Conservation (phyloP, 2,797 vertebrate species). For the Luscinia luscinia region DNA sequence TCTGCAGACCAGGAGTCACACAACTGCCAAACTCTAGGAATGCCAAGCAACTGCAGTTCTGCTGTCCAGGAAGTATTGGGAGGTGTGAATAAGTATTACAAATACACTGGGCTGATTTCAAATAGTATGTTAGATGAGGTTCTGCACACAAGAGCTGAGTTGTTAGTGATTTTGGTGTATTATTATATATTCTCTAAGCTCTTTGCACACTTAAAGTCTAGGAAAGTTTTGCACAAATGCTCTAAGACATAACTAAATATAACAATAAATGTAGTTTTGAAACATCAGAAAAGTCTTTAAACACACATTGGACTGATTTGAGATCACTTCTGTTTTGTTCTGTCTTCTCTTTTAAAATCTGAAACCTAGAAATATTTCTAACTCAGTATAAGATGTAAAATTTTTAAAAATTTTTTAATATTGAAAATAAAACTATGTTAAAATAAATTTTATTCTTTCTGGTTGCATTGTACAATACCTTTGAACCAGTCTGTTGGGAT, state of each 20-base stretch:
- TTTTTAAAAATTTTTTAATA: not conserved
- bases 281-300: not conserved
- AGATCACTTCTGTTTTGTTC: not conserved
- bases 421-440: not conserved
- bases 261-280: not conserved
- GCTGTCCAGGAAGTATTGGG: not conserved
- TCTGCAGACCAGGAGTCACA: not conserved
- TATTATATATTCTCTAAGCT: not conserved
- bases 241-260: not conserved
- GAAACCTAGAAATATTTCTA: not conserved
- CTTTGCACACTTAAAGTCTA: not conserved
- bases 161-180: not conserved
- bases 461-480: not conserved
- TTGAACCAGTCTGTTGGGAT: not conserved
- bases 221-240: not conserved
- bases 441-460: not conserved
- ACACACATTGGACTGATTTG: not conserved
- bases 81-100: constrained; percentile 29
- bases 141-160: not conserved
- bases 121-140: not conserved
- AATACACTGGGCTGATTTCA: not conserved
- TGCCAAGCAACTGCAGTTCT: not conserved
- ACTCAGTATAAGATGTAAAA: not conserved
- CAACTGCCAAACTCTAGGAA: not conserved
- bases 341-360: not conserved